phyloP scores from a whole-genome alignment of 2,888 invertebrate species.

The Agrochola lychnidis region DNA sequence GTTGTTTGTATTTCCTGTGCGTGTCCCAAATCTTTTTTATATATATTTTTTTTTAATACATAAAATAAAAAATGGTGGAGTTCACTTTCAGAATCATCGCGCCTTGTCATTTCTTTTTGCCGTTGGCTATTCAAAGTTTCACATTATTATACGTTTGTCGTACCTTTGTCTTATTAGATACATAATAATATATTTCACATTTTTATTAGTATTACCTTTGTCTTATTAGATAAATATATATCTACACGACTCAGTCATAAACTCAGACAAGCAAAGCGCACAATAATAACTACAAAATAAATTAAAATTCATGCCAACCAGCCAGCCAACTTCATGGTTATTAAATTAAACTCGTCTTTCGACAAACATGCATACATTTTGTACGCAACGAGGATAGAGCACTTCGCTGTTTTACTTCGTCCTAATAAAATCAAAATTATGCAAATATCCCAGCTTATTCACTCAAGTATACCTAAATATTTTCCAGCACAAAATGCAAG shows the following conservation, averaged over 20 bases:
- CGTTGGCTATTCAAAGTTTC: no score
- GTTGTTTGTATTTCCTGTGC: no score
- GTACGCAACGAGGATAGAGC: constrained; percentile 43
- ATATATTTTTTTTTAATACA: neutral
- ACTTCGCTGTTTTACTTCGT: constrained; percentile 40
- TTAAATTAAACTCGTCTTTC: constrained; percentile 54
- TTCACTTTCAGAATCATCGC: neutral
- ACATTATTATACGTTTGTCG: neutral
- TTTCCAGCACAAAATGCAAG: constrained; percentile 65
- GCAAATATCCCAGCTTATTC: constrained; percentile 58
- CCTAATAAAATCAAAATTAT: constrained; percentile 63
- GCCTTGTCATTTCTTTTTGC: neutral
- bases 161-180: neutral
- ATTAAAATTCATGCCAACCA: constrained; percentile 51
- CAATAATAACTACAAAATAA: constrained; percentile 45
- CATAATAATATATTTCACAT: no score
- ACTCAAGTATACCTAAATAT: constrained; percentile 56
- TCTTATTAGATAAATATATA: neutral
- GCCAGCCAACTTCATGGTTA: constrained; percentile 51
- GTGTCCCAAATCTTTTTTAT: no score
- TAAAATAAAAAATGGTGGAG: neutral
- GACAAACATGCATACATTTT: constrained; percentile 58
- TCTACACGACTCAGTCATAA: constrained; percentile 6
- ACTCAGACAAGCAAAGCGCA: constrained; percentile 14
- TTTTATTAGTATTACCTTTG: no score